phyloP scores from a whole-genome alignment of 2,113 vertebrate genomes.

The Zosterops hypoxanthus region DNA sequence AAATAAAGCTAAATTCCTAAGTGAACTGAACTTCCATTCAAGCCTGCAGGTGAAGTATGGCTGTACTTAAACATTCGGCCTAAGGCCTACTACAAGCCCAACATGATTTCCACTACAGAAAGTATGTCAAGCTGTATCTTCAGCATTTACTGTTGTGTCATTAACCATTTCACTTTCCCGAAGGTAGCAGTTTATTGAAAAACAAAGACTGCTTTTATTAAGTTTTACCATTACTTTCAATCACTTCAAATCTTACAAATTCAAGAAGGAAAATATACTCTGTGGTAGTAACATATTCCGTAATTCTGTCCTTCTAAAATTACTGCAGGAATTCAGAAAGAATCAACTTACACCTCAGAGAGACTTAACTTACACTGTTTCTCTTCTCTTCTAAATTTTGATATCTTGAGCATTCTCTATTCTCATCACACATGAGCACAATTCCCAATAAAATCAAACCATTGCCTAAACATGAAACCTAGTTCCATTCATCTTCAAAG shows the following conservation, averaged over 20 bases:
- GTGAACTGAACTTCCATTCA: background rate
- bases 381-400: background rate
- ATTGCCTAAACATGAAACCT: background rate
- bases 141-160: background rate
- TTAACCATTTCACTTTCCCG: background rate
- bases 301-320: background rate
- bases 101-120: background rate
- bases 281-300: background rate
- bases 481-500: background rate
- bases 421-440: background rate
- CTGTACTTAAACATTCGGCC: background rate
- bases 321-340: background rate
- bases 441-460: background rate
- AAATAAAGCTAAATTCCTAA: conserved; percentile 1
- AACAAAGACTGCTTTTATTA: background rate
- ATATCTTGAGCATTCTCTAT: background rate
- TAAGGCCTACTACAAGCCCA: background rate
- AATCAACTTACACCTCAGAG: background rate
- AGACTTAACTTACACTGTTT: background rate
- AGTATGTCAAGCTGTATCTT: background rate
- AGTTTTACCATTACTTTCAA: background rate
- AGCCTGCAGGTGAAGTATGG: background rate
- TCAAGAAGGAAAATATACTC: background rate
- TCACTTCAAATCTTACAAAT: background rate
- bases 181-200: background rate